These are phyloP conservation scores for Pseudomyrmex cubaensis DNA, from an alignment of 1,140 invertebrate species.

Conservation along the genomic window DNA sequence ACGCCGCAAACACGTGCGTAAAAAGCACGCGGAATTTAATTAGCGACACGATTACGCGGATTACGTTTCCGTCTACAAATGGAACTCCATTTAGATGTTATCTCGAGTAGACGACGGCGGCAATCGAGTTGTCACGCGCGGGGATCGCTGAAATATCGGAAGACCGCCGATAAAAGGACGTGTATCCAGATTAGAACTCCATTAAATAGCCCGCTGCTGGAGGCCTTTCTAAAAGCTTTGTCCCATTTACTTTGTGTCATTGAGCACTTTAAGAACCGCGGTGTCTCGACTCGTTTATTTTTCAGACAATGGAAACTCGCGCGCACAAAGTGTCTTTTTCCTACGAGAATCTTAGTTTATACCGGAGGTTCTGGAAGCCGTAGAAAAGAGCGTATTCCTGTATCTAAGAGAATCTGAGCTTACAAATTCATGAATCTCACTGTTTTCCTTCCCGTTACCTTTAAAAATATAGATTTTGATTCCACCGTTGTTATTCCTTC, in stretches of 20 bases:
- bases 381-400: no score
- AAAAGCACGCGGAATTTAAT: slow-evolving; percentile 57
- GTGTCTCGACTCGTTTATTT: slow-evolving; percentile 32
- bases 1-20: slow-evolving; percentile 18
- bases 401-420: neutral
- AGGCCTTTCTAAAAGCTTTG: slow-evolving; percentile 45
- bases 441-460: no score
- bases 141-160: slow-evolving; percentile 41
- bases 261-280: slow-evolving; percentile 41
- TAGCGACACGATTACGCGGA: slow-evolving; percentile 48
- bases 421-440: slow-evolving; percentile 7
- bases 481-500: neutral
- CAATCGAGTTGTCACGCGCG: slow-evolving; percentile 43
- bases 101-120: neutral
- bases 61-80: slow-evolving; percentile 53
- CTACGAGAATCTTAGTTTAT: slow-evolving; percentile 1
- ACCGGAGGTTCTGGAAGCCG: neutral
- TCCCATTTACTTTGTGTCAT: slow-evolving; percentile 49
- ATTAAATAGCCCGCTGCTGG: slow-evolving; percentile 29
- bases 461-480: neutral
- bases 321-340: slow-evolving; percentile 9
- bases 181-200: slow-evolving; percentile 51
- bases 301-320: slow-evolving; percentile 48
- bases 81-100: slow-evolving; percentile 56
- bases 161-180: slow-evolving; percentile 29